Percentiles rank a stretch among this genome's conserved stretches.
phyloP scores from a whole-genome alignment of 2,888 invertebrate species.

The Parnassius orleans region DNA sequence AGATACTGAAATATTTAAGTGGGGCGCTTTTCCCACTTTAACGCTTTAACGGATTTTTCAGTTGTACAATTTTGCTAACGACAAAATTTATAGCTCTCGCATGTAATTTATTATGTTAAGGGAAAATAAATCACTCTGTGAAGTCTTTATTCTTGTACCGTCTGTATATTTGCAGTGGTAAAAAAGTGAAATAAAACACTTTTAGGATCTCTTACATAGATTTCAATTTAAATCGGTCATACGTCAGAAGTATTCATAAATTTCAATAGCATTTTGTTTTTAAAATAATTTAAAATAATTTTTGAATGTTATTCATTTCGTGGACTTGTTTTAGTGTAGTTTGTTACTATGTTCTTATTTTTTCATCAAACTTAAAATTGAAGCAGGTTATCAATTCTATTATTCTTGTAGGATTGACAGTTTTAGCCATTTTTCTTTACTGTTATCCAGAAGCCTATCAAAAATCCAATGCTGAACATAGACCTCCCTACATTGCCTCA shows the following conservation, averaged over 20 bases:
- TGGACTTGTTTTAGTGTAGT: too few species aligned
- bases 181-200: conserved; percentile 12
- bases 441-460: too few species aligned
- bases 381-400: too few species aligned
- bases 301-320: too few species aligned
- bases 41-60: conserved; percentile 28
- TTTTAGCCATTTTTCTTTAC: too few species aligned
- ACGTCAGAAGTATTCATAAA: conserved; percentile 2
- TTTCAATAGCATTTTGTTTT: conserved; percentile 1
- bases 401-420: too few species aligned
- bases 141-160: conserved; percentile 18
- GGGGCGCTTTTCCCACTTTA: conserved; percentile 16
- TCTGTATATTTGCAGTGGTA: conserved; percentile 7
- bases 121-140: conserved; percentile 16
- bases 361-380: too few species aligned
- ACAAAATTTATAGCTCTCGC: conserved; percentile 27
- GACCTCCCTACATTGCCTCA: too few species aligned
- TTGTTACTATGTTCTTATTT: too few species aligned
- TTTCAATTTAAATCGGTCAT: conserved; percentile 12
- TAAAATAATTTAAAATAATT: too few species aligned
- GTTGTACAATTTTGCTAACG: conserved; percentile 26
- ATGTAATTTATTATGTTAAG: conserved; percentile 17
- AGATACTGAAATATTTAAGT: conserved; percentile 36
- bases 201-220: conserved; percentile 6
- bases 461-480: too few species aligned